These are phyloP conservation scores for Engraulis encrasicolus DNA, from an alignment of 2,113 vertebrate species.

Conservation along the genomic window DNA sequence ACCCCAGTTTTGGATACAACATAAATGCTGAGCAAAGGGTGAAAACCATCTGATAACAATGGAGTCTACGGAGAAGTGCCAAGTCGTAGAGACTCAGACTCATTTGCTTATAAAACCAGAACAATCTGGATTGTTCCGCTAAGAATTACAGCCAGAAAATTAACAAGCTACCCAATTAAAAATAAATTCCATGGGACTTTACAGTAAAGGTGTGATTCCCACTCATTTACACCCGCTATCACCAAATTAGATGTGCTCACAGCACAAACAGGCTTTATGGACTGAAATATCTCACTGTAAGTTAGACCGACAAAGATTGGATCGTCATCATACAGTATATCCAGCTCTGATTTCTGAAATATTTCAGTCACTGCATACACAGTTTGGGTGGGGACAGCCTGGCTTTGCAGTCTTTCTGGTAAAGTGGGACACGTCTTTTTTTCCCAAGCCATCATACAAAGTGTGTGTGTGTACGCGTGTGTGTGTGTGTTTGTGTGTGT, in stretches of 20 bases:
- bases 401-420: neutral
- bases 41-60: neutral
- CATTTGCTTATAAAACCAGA: neutral
- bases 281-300: neutral
- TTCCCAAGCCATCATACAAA: neutral
- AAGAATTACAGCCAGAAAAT: neutral
- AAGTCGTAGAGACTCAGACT: neutral
- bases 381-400: neutral
- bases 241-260: neutral
- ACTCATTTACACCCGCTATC: neutral
- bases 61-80: no score
- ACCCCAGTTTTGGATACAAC: neutral
- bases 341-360: constrained; percentile 3
- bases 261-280: neutral
- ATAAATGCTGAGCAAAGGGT: neutral
- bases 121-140: neutral
- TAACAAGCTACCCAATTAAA: neutral
- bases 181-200: neutral
- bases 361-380: neutral
- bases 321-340: neutral
- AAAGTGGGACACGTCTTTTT: constrained; percentile 12
- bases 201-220: neutral
- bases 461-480: no score
- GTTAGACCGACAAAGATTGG: neutral
- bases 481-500: no score